Evolutionary conservation across 2,888 invertebrate genomes (phyloP).

Genomic region (Esperia sulphurella): DNA sequence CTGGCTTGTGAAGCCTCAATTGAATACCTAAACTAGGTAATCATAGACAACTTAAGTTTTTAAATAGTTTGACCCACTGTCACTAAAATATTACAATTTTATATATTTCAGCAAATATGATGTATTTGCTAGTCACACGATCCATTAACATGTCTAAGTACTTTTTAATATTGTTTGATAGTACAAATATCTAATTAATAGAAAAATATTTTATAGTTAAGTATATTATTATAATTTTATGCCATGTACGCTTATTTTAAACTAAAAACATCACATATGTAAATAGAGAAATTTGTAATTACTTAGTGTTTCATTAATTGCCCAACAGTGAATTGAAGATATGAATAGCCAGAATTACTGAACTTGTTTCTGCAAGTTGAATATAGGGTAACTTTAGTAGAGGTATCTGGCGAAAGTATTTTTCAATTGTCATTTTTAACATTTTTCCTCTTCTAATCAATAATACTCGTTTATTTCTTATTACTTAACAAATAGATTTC

Average conservation of each 20-base stretch:
- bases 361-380: too few relatives aligned
- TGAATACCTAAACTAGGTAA: constrained; percentile 59
- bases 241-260: constrained; percentile 80
- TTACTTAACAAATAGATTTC: too few relatives aligned
- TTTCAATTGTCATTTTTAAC: too few relatives aligned
- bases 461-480: too few relatives aligned
- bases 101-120: constrained; percentile 59
- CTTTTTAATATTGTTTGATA: constrained; percentile 76
- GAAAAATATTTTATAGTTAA: constrained; percentile 67
- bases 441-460: too few relatives aligned
- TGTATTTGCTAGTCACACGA: constrained; percentile 74
- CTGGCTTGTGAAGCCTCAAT: constrained; percentile 46
- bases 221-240: constrained; percentile 62
- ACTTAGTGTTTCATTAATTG: constrained; percentile 40
- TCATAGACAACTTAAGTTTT: constrained; percentile 45
- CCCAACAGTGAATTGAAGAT: too few relatives aligned
- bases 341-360: too few relatives aligned
- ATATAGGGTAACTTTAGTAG: too few relatives aligned
- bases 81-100: constrained; percentile 58
- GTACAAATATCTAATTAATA: constrained; percentile 79
- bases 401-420: too few relatives aligned
- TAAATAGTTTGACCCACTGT: constrained; percentile 66
- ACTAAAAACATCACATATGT: constrained; percentile 76
- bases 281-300: constrained; percentile 77
- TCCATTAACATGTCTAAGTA: constrained; percentile 71